phyloP scores from a whole-genome alignment of 1,140 invertebrate species.

The Cydia fagiglandana region DNA sequence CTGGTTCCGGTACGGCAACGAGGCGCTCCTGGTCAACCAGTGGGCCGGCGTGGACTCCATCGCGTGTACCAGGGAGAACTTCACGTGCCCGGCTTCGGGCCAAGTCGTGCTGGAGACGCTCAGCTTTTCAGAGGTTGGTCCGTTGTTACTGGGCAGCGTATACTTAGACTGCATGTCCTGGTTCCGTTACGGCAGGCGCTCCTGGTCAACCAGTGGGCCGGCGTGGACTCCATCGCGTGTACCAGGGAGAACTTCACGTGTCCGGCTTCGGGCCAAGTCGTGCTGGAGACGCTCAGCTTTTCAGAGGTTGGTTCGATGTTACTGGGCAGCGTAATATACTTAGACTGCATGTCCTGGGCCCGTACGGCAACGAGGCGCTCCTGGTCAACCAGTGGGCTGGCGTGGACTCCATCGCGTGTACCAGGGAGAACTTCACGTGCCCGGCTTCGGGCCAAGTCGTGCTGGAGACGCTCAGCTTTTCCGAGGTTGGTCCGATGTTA shows the following conservation, averaged over 20 bases:
- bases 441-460: conserved; percentile 87
- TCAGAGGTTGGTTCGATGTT: conserved; percentile 79
- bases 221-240: conserved; percentile 86
- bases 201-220: conserved; percentile 95
- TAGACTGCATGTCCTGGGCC: conserved; percentile 98
- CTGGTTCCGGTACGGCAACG: conserved; percentile 97
- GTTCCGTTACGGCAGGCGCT: conserved; percentile 96
- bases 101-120: conserved; percentile 88
- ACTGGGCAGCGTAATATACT: too few relatives aligned
- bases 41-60: conserved; percentile 89
- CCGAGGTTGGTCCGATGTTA: conserved; percentile 79
- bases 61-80: conserved; percentile 85
- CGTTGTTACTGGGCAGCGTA: background rate
- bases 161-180: conserved; percentile 93
- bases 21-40: conserved; percentile 95
- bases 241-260: conserved; percentile 86
- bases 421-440: conserved; percentile 85
- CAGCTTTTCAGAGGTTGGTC: conserved; percentile 86
- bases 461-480: conserved; percentile 89
- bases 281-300: conserved; percentile 90
- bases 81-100: conserved; percentile 87
- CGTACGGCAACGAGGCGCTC: conserved; percentile 95
- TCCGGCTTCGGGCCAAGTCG: conserved; percentile 86
- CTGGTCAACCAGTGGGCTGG: conserved; percentile 96
- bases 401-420: conserved; percentile 86